phyloP scores from a whole-genome alignment of 2,797 vertebrate species.

The Syngnathus acus region DNA sequence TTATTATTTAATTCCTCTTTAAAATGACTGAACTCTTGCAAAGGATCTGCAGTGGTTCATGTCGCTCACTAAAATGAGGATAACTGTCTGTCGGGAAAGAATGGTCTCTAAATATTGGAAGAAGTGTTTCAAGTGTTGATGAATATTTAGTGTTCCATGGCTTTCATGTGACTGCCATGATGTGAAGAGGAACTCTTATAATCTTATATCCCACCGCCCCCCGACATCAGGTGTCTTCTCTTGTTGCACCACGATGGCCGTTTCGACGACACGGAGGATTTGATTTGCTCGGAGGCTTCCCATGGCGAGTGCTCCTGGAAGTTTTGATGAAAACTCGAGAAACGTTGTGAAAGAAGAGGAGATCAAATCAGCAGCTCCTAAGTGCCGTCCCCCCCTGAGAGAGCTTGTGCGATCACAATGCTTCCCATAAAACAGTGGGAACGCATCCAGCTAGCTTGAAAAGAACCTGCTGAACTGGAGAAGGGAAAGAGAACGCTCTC shows the following conservation, averaged over 20 bases:
- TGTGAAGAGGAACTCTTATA: constrained; percentile 29
- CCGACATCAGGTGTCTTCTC: constrained; percentile 39
- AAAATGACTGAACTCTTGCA: constrained; percentile 30
- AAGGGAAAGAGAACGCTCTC: constrained; percentile 45
- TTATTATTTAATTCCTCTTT: constrained; percentile 38
- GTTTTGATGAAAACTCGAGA: constrained; percentile 62
- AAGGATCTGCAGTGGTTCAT: constrained; percentile 32
- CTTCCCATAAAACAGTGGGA: constrained; percentile 66
- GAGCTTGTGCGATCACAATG: constrained; percentile 62
- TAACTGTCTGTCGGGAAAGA: constrained; percentile 24
- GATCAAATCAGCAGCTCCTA: constrained; percentile 63
- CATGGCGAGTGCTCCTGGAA: constrained; percentile 29
- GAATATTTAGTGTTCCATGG: constrained; percentile 44
- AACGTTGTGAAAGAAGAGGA: constrained; percentile 55
- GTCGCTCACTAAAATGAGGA: constrained; percentile 19
- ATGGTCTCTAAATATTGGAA: constrained; percentile 44
- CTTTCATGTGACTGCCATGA: constrained; percentile 51
- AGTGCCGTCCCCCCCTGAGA: constrained; percentile 53
- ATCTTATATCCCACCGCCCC: constrained; percentile 6
- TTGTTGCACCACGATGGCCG: constrained; percentile 47
- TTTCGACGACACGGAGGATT: constrained; percentile 40
- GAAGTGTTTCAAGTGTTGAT: constrained; percentile 44
- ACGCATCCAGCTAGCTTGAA: constrained; percentile 43
- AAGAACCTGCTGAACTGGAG: constrained; percentile 52
- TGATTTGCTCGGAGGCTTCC: constrained; percentile 41